Evolutionary conservation across 2,797 vertebrate genomes (phyloP).

Genomic region (Lacerta agilis): DNA sequence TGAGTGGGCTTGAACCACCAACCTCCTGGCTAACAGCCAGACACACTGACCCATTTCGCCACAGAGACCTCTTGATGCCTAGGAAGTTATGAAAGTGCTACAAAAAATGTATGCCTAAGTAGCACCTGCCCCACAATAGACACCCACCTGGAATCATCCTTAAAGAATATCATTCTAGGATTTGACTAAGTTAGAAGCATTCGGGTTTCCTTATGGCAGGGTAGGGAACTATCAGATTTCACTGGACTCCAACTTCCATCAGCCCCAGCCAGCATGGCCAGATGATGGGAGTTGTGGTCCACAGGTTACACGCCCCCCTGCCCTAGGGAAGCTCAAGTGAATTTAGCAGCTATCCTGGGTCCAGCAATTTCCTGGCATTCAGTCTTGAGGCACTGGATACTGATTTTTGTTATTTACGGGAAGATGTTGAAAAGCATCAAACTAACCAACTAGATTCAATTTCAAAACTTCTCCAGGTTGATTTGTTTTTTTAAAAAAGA

Average conservation of each 20-base stretch:
- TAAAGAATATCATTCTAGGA: neutral
- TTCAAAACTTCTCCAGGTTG: neutral
- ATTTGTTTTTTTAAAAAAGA: neutral
- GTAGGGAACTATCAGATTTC: neutral
- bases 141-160: too few species aligned
- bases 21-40: too few species aligned
- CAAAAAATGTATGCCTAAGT: too few species aligned
- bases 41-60: too few species aligned
- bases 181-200: neutral
- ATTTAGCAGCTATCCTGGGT: neutral
- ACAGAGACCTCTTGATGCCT: too few species aligned
- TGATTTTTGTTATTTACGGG: neutral
- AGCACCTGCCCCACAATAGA: too few species aligned
- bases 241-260: neutral
- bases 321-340: neutral
- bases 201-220: too few species aligned
- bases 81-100: too few species aligned
- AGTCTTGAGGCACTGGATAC: neutral
- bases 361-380: neutral
- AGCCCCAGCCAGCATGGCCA: neutral
- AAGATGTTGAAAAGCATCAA: accelerated
- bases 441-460: neutral
- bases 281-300: too few species aligned
- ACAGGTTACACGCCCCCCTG: neutral
- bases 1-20: too few species aligned